phyloP scores from a whole-genome alignment of 2,113 vertebrate species.

The Pungitius pungitius region DNA sequence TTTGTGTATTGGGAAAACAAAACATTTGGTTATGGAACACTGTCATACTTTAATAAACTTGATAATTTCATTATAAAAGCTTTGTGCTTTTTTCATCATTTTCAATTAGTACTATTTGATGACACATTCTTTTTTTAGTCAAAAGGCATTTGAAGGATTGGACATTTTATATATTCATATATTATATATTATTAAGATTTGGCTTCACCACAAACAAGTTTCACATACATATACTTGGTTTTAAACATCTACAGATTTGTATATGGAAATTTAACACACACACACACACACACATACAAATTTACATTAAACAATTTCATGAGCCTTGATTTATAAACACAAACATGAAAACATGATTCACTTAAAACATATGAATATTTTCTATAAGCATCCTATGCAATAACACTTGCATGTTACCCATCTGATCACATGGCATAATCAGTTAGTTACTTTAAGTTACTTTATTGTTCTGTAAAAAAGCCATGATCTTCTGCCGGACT shows the following conservation, averaged over 20 bases:
- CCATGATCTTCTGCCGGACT: constrained; percentile 28
- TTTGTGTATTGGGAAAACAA: not conserved
- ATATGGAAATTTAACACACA: not conserved
- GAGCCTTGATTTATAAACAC: not conserved
- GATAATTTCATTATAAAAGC: not conserved
- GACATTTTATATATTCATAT: not conserved
- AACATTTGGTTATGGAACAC: not conserved
- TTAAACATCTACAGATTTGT: too few species aligned
- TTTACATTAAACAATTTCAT: not conserved
- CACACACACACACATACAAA: too few species aligned
- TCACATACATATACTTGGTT: not conserved
- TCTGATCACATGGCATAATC: not conserved
- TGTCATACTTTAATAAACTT: not conserved
- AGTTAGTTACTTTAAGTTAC: not conserved
- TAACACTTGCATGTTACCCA: not conserved
- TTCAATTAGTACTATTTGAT: not conserved
- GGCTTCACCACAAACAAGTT: not conserved
- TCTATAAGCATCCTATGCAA: not conserved
- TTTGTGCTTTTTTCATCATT: not conserved
- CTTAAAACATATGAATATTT: not conserved
- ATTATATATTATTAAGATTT: not conserved
- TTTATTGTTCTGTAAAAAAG: not conserved
- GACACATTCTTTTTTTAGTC: not conserved
- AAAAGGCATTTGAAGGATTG: not conserved
- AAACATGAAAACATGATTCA: not conserved